Base-by-base conservation (phyloP, 2,113 vertebrate species). In the Lichenostomus cassidix region DNA sequence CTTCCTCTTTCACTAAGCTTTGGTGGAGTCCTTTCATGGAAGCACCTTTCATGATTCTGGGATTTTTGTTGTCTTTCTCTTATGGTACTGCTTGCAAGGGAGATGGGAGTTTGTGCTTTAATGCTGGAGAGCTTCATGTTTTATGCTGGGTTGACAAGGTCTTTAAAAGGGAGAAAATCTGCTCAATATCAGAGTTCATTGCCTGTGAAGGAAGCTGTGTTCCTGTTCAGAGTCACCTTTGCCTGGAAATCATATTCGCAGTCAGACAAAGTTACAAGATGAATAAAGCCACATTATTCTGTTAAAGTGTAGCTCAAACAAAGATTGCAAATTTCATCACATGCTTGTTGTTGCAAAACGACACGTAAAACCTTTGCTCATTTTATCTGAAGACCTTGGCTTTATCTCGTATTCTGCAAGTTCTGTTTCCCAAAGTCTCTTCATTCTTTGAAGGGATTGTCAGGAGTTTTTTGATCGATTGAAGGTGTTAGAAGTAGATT, bases 371-470 rank as follows among this genome's bases (percentile, higher is more conserved):
- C 47, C 79, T 55, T 65, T 83, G 50, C 55, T 81, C 46, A 24
- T 86, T 95, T 92, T 80, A 67, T 53, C 58, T 90, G 17, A 80
- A 94, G 85, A 59, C 71, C 35, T 80, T 74, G 75, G 18, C 79
- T 92, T 93, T 92, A 18, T 86, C 37, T 73, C 18, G 64, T 23
- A 20, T 77, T 70, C 56, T 88, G 31, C 28, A 55, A 73, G 42
- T 93, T 92, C 55, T 88, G 23, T 77, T 89, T 90, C 42, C 46
- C 59, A 63, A 53, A 90, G 55, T 70, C 39, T 67, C 60, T 67
- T 83, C 50, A 11, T 90, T 88, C 59, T 97, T 74, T 88, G 88
- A 93, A 77, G n/a, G 37, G 63, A 77, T 86, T 86, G 79, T 67
- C 52, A 58, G 60, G 80, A 88, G 68, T 7, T 88, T 88, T 88